Base-by-base conservation (phyloP, 2,113 vertebrate genomes). In the Caranx melampygus region DNA sequence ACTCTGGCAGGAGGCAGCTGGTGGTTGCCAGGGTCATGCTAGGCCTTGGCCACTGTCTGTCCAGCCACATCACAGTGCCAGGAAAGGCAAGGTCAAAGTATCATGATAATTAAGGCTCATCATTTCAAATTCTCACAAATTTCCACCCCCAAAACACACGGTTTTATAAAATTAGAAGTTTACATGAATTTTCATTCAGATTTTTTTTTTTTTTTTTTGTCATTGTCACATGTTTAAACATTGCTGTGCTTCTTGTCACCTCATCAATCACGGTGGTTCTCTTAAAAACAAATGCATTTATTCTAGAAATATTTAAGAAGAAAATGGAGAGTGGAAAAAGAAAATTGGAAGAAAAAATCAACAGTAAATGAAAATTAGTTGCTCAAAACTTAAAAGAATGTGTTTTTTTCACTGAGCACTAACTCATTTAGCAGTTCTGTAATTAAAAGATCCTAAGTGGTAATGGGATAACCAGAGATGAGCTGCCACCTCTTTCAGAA, bases 1-100 rank as follows among this genome's bases (percentile, higher is more conserved):
- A 52, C 70, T 75, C 78, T 90, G 86, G 89, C 90, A 90, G 89
- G 79, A 81, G 84, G 82, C 87, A 86, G 89, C 86, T 87, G 88
- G 80, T 61, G 45, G 78, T 83, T 89, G 91, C 92, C 92, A 89
- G 91, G 79, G 81, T 87, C 92, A 90, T 69, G 83, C 90, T 81
- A 91, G 79, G 91, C 83, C 54, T 85, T 92, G 89, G 90, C 89
- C 84, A 72, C 82, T 71, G 79, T 84, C 81, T 68, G 84, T 89
- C 79, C 77, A 76, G 76, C 82, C 78, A 68, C 85, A 72, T 85
- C 81, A 71, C 72, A 45, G 74, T 63, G 61, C 84, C 89, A 88
- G 83, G 42, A 77, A 69, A 67, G 66, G 60, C 89, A 92, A 92
- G 92, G 91, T 93, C 91, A 87, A 81, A 87, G 67, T n/a, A 72